Percentiles rank a stretch among this genome's conserved stretches.
These are phyloP conservation scores for Aphelinus atriplicis DNA, from an alignment of 1,140 invertebrate genomes.

Conservation along the genomic window DNA sequence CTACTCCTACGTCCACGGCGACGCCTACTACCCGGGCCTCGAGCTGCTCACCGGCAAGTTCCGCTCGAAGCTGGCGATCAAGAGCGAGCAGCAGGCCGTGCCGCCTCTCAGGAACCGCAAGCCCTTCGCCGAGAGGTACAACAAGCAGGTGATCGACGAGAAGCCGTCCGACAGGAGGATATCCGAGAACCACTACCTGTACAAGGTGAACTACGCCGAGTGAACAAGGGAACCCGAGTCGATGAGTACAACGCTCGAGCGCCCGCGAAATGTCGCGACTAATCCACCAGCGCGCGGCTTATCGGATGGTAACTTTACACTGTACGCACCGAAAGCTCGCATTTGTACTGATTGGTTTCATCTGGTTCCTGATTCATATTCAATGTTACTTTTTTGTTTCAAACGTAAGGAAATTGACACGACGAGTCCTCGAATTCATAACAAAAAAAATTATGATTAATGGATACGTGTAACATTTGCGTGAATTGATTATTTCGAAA, in stretches of 20 bases:
- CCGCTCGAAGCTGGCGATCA: slow-evolving; percentile 36
- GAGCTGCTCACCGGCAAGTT: slow-evolving; percentile 45
- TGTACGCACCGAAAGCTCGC: too few species aligned
- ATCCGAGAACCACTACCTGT: slow-evolving; percentile 60
- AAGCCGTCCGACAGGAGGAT: slow-evolving; percentile 47
- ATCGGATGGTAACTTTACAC: too few species aligned
- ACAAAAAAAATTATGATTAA: too few species aligned
- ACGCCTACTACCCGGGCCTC: slow-evolving; percentile 53
- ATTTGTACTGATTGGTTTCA: too few species aligned
- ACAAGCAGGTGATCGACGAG: slow-evolving; percentile 58
- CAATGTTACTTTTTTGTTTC: too few species aligned
- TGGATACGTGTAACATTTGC: too few species aligned
- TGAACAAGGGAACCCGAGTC: neutral
- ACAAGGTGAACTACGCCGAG: slow-evolving; percentile 36
- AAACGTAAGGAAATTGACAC: too few species aligned
- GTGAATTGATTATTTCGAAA: too few species aligned
- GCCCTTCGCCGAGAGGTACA: slow-evolving; percentile 57
- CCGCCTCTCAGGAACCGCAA: slow-evolving; percentile 49
- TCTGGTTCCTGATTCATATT: too few species aligned
- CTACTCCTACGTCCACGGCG: slow-evolving; percentile 57
- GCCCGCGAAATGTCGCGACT: too few species aligned
- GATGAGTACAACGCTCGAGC: neutral
- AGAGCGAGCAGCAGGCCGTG: slow-evolving; percentile 32
- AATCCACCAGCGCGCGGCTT: too few species aligned
- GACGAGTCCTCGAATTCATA: too few species aligned